Evolutionary conservation across 2,888 invertebrate species (phyloP), one percentile per base, ranked within the genome.

Genomic region (Drosophila barbarae): DNA sequence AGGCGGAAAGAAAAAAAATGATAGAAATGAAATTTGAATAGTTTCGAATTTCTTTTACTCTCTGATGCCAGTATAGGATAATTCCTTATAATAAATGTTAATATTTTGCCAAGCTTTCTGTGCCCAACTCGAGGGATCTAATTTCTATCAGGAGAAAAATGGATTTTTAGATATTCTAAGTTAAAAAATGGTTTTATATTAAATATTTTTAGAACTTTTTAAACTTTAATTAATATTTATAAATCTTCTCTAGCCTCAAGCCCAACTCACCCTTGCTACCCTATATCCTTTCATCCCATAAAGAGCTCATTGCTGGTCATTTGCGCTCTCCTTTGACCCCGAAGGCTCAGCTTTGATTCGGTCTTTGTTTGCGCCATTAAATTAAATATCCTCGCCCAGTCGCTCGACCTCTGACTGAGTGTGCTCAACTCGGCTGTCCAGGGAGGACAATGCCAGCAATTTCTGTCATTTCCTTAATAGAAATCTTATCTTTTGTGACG

Each of bases 381-480:
- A 85, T 86, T 78, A 76, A 77, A 85, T 85, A 86, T 86, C 77
- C 85, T 69, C 34, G 51, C 59, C 66, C 68, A 57, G 51, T 34
- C 38, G 46, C 34, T 49, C 51, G 70, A 72, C 73, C 74, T 83
- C 59, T 71, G 66, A 46, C 58, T 41, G 36, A 15, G 18, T 44
- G 10, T 49, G 44, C 34, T 51, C 55, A 36, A 28, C 59, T 51
- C 59, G 9, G 54, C 42, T 63, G 46, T 26, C 46, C 46, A 23
- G 32, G 67, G 65, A 79, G 80, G 67, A 79, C 84, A 87, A 87
- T 82, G 76, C 76, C 68, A 75, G 86, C 83, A 87, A 88, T 87
- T 88, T 86, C 86, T 80, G 87, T 88, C 88, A 88, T 88, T 88
- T 88, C 85, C 88, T 88, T 88, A 88, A 88, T 88, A 88, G 89